These are phyloP conservation scores for Latrodectus elegans DNA, from an alignment of 2,888 invertebrate species.

Conservation along the genomic window DNA sequence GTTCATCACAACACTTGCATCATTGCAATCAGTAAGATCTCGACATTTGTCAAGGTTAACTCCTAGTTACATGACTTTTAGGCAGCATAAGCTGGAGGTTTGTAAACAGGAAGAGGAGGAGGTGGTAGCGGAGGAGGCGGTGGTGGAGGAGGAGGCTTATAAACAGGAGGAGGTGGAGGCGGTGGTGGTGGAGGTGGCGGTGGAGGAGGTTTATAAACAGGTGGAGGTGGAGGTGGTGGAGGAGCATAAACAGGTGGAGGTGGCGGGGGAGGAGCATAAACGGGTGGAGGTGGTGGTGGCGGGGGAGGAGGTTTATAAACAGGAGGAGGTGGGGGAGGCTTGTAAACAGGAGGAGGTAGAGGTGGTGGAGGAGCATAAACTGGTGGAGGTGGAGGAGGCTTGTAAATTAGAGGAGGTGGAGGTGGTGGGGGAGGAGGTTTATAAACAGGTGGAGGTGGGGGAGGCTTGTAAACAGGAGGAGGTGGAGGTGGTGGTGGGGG, in stretches of 20 bases:
- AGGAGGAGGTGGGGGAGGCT: background rate
- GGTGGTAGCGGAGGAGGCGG: background rate
- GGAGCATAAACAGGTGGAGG: too few relatives aligned
- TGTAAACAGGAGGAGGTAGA: too few relatives aligned
- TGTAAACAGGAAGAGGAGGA: background rate
- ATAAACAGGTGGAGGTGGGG: background rate
- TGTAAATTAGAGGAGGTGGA: too few relatives aligned
- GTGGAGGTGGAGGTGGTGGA: background rate
- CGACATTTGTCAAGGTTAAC: too few relatives aligned
- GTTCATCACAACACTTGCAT: too few relatives aligned
- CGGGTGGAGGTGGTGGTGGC: constrained; percentile 1
- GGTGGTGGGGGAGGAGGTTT: background rate
- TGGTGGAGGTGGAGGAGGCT: background rate
- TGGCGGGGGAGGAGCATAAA: background rate
- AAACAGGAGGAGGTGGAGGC: background rate
- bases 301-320: background rate
- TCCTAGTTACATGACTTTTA: too few relatives aligned
- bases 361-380: background rate
- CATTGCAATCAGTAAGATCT: too few relatives aligned
- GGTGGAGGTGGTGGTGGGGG: background rate
- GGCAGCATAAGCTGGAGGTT: background rate
- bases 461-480: too few relatives aligned
- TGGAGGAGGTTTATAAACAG: background rate
- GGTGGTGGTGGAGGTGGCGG: background rate
- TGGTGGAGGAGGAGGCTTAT: too few relatives aligned